Percentiles rank a stretch among this genome's conserved stretches.
These are phyloP conservation scores for Dendrocincla fuliginosa DNA, from an alignment of 2,797 vertebrate genomes.

Conservation along the genomic window DNA sequence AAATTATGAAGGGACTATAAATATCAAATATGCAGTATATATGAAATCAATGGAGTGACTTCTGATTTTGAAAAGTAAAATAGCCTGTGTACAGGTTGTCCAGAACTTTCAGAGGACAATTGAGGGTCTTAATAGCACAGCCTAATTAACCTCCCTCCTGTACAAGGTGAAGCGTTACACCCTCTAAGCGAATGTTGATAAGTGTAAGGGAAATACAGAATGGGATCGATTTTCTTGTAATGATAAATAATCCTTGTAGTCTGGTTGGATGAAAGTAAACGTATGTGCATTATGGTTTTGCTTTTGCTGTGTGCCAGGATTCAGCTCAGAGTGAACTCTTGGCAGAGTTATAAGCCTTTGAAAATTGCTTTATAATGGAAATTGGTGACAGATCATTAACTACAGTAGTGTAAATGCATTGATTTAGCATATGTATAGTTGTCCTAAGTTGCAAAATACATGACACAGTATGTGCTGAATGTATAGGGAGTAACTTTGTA, in stretches of 20 bases:
- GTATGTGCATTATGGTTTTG: slow-evolving; percentile 36
- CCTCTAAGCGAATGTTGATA: slow-evolving; percentile 20
- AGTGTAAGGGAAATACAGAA: slow-evolving; percentile 47
- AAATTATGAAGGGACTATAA: background rate
- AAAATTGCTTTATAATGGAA: slow-evolving; percentile 78
- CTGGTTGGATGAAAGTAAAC: slow-evolving; percentile 61
- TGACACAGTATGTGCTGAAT: background rate
- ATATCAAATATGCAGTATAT: background rate
- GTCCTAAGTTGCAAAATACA: slow-evolving; percentile 36
- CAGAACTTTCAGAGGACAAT: background rate
- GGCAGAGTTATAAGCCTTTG: slow-evolving; percentile 71
- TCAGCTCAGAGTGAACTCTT: slow-evolving; percentile 64
- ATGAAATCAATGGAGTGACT: background rate
- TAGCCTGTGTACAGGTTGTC: background rate
- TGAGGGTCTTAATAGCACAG: background rate
- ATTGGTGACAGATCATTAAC: slow-evolving; percentile 74
- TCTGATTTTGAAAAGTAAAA: background rate
- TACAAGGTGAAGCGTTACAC: slow-evolving; percentile 30
- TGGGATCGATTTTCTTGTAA: slow-evolving; percentile 40
- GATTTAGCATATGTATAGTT: slow-evolving; percentile 41
- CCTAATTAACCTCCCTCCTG: slow-evolving; percentile 19
- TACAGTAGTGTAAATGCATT: slow-evolving; percentile 36
- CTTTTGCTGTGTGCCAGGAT: slow-evolving; percentile 64
- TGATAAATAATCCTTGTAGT: slow-evolving; percentile 37
- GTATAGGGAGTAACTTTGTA: background rate